phyloP scores from a whole-genome alignment of 2,888 invertebrate genomes.

The Athalia cordata region DNA sequence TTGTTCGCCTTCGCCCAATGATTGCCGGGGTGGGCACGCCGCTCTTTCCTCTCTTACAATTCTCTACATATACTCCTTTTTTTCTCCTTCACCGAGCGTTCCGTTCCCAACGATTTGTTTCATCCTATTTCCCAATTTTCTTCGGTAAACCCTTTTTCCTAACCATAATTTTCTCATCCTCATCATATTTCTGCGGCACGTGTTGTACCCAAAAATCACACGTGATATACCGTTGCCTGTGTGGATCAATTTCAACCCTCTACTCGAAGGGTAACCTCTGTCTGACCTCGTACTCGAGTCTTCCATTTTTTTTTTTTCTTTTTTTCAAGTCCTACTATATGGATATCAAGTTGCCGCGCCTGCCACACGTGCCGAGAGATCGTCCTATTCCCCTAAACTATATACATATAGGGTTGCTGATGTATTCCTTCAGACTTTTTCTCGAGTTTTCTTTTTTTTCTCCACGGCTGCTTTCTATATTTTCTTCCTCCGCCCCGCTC shows the following conservation, averaged over 20 bases:
- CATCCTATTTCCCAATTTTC: background rate
- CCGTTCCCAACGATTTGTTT: background rate
- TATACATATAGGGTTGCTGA: no score
- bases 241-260: background rate
- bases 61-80: slow-evolving; percentile 10
- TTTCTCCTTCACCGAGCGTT: background rate
- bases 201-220: no score
- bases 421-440: no score
- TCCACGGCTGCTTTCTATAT: no score
- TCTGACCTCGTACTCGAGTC: slow-evolving; percentile 50
- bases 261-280: background rate
- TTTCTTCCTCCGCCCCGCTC: no score
- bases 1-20: slow-evolving; percentile 56
- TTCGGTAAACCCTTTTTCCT: no score
- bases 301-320: slow-evolving; percentile 9
- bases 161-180: no score
- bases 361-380: background rate
- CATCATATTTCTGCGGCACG: no score
- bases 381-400: background rate
- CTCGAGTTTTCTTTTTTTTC: no score
- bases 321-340: background rate
- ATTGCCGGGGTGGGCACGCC: slow-evolving; percentile 52
- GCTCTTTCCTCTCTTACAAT: background rate
- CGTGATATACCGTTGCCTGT: no score
- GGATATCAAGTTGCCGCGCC: background rate